Percentiles rank a stretch among this genome's conserved stretches.
Conservation (phyloP, 2,113 vertebrate genomes). For the Australoheros scitulus region DNA sequence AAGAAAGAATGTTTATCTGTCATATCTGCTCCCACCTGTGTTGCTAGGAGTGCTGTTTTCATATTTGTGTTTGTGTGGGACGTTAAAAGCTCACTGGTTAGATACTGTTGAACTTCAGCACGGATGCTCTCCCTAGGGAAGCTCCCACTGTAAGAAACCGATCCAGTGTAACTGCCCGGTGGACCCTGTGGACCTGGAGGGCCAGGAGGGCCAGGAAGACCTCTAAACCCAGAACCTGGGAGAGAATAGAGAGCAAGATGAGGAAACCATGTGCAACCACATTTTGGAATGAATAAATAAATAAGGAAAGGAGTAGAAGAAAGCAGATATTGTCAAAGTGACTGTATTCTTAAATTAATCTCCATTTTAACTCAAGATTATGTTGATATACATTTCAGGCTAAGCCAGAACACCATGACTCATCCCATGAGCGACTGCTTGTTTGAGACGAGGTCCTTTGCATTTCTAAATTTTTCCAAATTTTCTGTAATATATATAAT, state of each 20-base stretch:
- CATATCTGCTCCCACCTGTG: neutral
- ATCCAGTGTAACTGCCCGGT: conserved; percentile 79
- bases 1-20: neutral
- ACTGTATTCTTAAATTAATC: too few species aligned
- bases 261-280: neutral
- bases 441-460: too few species aligned
- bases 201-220: conserved; percentile 84
- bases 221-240: conserved; percentile 74
- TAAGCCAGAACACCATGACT: rapidly evolving
- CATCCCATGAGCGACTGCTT: neutral
- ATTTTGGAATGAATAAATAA: neutral
- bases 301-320: neutral
- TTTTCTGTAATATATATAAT: neutral
- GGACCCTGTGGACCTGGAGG: conserved; percentile 90
- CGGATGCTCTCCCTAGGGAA: conserved; percentile 84
- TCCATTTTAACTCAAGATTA: neutral
- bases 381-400: neutral
- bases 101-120: conserved; percentile 88
- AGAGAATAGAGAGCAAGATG: conserved; percentile 5
- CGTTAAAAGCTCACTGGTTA: conserved; percentile 84
- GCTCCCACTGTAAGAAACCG: conserved; percentile 79
- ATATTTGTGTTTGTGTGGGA: neutral
- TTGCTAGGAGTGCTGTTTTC: neutral
- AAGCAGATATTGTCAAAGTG: too few species aligned
- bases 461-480: neutral